Evolutionary conservation across 2,113 vertebrate genomes (phyloP), one percentile per base, ranked within the genome.

Genomic region (Neopipo cinnamomea): DNA sequence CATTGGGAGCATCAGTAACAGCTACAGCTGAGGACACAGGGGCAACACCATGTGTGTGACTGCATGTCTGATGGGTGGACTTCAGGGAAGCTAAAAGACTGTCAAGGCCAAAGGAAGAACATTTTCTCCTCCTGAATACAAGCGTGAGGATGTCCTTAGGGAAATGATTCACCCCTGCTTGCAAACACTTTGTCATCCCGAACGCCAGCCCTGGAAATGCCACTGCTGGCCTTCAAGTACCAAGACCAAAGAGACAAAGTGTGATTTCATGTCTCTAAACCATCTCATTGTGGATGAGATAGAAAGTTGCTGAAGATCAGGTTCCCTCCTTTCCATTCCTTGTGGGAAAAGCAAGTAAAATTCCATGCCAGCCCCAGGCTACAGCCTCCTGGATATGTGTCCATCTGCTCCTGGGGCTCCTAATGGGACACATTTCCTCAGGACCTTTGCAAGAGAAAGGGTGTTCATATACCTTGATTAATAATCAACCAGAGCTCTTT

Each of bases 141-240:
- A 89, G 75, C 44, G 22, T 49, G 67, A 91, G 39, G 49, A 49
- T 93, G 73, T 94, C 87, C 89, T 70, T 37, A 53, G 58, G 89
- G 91, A 93, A 89, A 46, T 93, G 85, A 96, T 84, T 95, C 93
- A 95, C 52, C 56, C 55, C 49, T 85, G 81, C 71, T 93, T 95
- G 94, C 89, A 90, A 94, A 89, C 94, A 94, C 70, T 94, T 71
- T 90, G 81, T 95, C 76, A 95, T 91, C 81, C 50, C 77, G 76
- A 97, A 92, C 39, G 35, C 58, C 89, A 81, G 52, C 44, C 71
- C 67, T 78, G 76, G 47, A 78, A 97, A 91, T 66, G 49, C 89
- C 46, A 72, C 55, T 1, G 1, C 82, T 93, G 91, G 58, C 82
- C 84, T 87, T 47, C 62, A 41, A 27, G 91, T 28, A 14, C 56